Conservation (phyloP, 2,113 vertebrate species). For the Pseudorhombus dupliciocellatus region DNA sequence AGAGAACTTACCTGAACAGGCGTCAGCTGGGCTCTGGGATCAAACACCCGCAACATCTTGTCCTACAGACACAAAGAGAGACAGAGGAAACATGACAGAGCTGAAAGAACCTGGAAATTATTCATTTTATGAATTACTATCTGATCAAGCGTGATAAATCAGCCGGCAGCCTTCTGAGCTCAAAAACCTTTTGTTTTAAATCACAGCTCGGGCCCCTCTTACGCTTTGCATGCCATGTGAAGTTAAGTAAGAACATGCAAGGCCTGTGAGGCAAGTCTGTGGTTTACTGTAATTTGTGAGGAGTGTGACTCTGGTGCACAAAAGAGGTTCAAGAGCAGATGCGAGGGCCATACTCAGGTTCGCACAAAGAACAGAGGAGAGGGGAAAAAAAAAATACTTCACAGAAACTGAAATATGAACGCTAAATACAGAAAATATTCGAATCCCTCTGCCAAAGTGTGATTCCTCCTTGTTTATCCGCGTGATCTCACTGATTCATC, state of each 20-base stretch:
- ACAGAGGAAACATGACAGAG: conserved; percentile 1
- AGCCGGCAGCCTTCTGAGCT: neutral
- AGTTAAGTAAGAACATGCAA: neutral
- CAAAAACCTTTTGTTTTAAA: neutral
- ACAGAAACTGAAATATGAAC: conserved; percentile 13
- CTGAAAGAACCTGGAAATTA: neutral
- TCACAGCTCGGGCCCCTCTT: neutral
- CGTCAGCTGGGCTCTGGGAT: conserved; percentile 86
- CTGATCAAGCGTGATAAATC: neutral
- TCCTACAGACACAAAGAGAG: conserved; percentile 81
- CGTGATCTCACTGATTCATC: conserved; percentile 35
- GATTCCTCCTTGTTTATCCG: conserved; percentile 28
- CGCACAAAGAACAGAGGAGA: neutral
- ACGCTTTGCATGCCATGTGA: neutral
- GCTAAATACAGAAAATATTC: conserved; percentile 24
- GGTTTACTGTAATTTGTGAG: conserved; percentile 6
- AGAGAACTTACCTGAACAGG: conserved; percentile 85
- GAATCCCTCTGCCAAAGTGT: neutral
- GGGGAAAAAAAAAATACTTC: conserved; percentile 8
- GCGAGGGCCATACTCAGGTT: neutral
- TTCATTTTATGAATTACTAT: neutral
- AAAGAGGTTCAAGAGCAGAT: neutral
- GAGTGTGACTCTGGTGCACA: neutral
- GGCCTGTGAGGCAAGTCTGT: conserved; percentile 2
- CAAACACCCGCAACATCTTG: conserved; percentile 93